These are phyloP conservation scores for Sebastiscus albofasciatus DNA, from an alignment of 2,797 vertebrate genomes.

Conservation along the genomic window DNA sequence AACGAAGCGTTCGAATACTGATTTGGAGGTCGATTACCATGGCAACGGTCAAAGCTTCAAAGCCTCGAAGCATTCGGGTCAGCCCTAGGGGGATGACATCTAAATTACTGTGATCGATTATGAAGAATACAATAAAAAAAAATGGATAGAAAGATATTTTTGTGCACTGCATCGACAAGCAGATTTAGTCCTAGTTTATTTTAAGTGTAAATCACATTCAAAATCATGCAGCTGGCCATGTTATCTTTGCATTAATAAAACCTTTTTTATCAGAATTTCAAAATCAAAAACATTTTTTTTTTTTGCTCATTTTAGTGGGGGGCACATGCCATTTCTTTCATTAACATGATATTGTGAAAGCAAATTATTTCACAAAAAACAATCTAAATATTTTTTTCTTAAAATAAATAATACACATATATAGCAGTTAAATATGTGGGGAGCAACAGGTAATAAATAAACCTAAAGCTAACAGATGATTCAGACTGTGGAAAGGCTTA, in stretches of 20 bases:
- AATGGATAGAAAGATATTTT: slow-evolving; percentile 14
- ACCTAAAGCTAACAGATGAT: slow-evolving; percentile 34
- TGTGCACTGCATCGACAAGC: slow-evolving; percentile 12
- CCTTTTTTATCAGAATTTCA: background rate
- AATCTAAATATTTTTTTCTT: slow-evolving; percentile 1
- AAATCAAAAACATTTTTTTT: background rate
- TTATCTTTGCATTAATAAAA: slow-evolving; percentile 21
- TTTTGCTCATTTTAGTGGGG: background rate
- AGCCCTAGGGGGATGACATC: background rate
- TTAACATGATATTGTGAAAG: background rate
- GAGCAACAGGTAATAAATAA: slow-evolving; percentile 58
- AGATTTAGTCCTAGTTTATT: slow-evolving; percentile 35
- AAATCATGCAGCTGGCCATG: slow-evolving; percentile 36
- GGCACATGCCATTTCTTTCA: background rate
- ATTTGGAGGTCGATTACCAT: too few relatives aligned
- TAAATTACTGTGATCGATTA: background rate
- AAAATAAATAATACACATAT: slow-evolving; percentile 59
- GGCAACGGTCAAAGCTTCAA: too few relatives aligned
- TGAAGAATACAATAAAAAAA: slow-evolving; percentile 7
- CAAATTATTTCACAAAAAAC: slow-evolving; percentile 33
- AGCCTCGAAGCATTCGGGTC: too few relatives aligned
- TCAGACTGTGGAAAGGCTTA: slow-evolving; percentile 1
- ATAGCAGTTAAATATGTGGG: slow-evolving; percentile 47
- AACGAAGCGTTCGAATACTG: too few relatives aligned
- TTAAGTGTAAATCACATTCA: slow-evolving; percentile 49